Evolutionary conservation across 2,888 invertebrate genomes (phyloP).

Genomic region (Pollenia labialis): DNA sequence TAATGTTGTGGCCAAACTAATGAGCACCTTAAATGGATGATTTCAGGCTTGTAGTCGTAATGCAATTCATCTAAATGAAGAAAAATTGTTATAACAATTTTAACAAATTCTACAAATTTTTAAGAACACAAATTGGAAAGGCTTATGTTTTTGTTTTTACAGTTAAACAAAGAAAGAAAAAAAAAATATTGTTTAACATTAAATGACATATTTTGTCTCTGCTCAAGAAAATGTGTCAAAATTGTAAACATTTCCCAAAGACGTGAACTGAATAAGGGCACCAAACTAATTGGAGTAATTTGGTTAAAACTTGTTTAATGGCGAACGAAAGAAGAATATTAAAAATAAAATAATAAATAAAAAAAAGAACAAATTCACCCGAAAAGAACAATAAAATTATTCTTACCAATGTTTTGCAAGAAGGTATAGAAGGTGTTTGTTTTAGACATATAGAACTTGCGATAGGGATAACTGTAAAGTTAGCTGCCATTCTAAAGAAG

Average conservation of each 20-base stretch:
- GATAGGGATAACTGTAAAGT: too few relatives aligned
- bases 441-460: too few relatives aligned
- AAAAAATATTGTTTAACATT: conserved; percentile 23
- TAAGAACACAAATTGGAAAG: conserved; percentile 63
- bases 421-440: too few relatives aligned
- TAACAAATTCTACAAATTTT: conserved; percentile 79
- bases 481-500: too few relatives aligned
- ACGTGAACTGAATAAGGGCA: conserved; percentile 58
- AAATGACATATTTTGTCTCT: conserved; percentile 63
- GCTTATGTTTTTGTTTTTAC: conserved; percentile 14
- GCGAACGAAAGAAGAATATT: background rate
- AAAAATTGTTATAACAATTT: conserved; percentile 78
- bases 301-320: background rate
- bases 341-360: background rate
- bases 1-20: conserved; percentile 68
- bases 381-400: too few relatives aligned
- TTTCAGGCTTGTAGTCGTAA: conserved; percentile 38
- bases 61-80: conserved; percentile 35
- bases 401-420: too few relatives aligned
- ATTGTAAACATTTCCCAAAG: conserved; percentile 50
- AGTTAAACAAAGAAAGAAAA: conserved; percentile 23
- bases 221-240: conserved; percentile 69
- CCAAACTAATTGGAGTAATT: conserved; percentile 45
- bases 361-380: too few relatives aligned
- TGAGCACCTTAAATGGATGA: conserved; percentile 75